These are phyloP conservation scores for Steinernema khuongi DNA, from an alignment of 1,140 invertebrate species.

Conservation along the genomic window DNA sequence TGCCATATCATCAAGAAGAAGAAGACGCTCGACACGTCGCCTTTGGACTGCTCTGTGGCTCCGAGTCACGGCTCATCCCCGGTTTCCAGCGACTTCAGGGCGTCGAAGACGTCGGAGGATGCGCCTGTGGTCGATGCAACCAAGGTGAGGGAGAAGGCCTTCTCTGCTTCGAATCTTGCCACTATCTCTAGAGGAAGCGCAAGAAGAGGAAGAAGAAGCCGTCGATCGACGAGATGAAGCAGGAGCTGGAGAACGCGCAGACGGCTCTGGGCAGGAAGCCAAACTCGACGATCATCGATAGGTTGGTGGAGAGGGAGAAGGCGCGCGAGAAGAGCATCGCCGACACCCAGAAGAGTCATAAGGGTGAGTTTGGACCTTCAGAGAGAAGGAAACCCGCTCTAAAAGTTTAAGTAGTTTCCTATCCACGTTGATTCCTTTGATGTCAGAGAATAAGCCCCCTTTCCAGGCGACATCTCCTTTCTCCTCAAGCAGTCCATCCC, in stretches of 20 bases:
- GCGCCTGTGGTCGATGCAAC: not conserved
- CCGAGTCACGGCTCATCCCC: not conserved
- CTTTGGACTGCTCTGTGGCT: not conserved
- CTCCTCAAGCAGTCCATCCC: not conserved
- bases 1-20: not conserved
- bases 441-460: no score
- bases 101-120: not conserved
- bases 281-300: constrained; percentile 1
- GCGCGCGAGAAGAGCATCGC: not conserved
- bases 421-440: no score
- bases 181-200: not conserved
- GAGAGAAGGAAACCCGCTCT: no score
- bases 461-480: not conserved
- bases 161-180: not conserved
- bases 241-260: not conserved
- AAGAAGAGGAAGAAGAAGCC: not conserved
- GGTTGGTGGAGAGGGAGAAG: not conserved
- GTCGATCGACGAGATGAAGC: not conserved
- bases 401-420: no score
- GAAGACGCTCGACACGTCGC: not conserved
- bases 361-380: no score
- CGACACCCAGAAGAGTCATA: not conserved
- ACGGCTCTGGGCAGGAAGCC: not conserved
- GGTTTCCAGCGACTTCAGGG: not conserved
- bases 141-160: not conserved